Evolutionary conservation across 1,140 invertebrate species (phyloP).

Genomic region (Copidosoma floridanum): DNA sequence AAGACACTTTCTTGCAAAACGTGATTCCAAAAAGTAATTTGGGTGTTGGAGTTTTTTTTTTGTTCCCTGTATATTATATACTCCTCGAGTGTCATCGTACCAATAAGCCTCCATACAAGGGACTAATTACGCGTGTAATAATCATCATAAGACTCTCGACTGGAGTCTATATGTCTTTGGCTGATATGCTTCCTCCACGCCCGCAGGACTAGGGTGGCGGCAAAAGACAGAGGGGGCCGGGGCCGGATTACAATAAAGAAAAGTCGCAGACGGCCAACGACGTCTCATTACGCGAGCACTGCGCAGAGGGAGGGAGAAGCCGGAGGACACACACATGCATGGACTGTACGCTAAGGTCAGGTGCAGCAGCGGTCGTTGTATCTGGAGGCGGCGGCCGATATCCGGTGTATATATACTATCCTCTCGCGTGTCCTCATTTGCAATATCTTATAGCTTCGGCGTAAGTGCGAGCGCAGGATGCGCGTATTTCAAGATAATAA

Average conservation of each 20-base stretch:
- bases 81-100: too few relatives aligned
- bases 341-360: background rate
- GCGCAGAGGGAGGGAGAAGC: constrained; percentile 18
- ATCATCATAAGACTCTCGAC: background rate
- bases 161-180: too few relatives aligned
- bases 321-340: background rate
- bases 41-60: too few relatives aligned
- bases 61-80: too few relatives aligned
- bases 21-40: too few relatives aligned
- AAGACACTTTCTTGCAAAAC: too few relatives aligned
- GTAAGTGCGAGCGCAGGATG: background rate
- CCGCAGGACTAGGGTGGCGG: too few relatives aligned
- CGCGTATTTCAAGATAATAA: constrained; percentile 9
- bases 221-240: constrained; percentile 23
- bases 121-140: constrained; percentile 16
- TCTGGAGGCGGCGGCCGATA: background rate
- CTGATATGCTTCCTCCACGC: too few relatives aligned
- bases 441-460: constrained; percentile 10
- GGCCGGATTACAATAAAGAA: constrained; percentile 36
- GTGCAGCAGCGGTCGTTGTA: background rate
- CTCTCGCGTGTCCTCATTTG: background rate
- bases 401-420: background rate
- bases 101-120: too few relatives aligned
- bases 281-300: constrained; percentile 37
- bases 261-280: constrained; percentile 26